Conservation (phyloP, 2,888 invertebrate species). For the Diachrysia chrysitis region DNA sequence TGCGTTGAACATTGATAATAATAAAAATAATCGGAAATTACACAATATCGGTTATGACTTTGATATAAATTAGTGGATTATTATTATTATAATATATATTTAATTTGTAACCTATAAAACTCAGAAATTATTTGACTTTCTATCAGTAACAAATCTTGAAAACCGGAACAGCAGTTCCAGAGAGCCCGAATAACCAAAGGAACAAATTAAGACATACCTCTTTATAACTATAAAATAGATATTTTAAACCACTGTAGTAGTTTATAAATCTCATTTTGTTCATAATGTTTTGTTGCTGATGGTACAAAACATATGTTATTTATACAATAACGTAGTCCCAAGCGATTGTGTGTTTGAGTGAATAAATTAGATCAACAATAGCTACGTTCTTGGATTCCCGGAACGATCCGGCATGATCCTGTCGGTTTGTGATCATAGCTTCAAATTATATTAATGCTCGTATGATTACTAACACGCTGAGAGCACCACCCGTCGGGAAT, state of each 20-base stretch:
- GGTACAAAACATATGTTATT: slow-evolving; percentile 9
- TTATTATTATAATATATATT: too few species aligned
- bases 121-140: too few species aligned
- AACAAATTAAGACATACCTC: too few species aligned
- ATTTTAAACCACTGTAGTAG: neutral
- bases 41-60: too few species aligned
- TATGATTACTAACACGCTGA: slow-evolving; percentile 50
- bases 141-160: too few species aligned
- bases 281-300: neutral
- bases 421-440: slow-evolving; percentile 52
- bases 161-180: too few species aligned
- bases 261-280: neutral
- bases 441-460: slow-evolving; percentile 63
- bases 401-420: slow-evolving; percentile 40
- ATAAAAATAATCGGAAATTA: too few species aligned
- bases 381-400: slow-evolving; percentile 24
- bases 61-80: too few species aligned
- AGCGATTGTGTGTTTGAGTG: slow-evolving; percentile 33
- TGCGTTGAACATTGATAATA: too few species aligned
- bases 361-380: slow-evolving; percentile 51
- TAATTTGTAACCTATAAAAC: too few species aligned
- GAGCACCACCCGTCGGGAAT: slow-evolving; percentile 34
- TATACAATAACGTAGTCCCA: slow-evolving; percentile 25
- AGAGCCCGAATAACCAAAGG: too few species aligned
- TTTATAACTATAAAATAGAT: too few species aligned